Evolutionary conservation across 2,797 vertebrate species (phyloP).

Genomic region (Chaetophractus vellerosus): DNA sequence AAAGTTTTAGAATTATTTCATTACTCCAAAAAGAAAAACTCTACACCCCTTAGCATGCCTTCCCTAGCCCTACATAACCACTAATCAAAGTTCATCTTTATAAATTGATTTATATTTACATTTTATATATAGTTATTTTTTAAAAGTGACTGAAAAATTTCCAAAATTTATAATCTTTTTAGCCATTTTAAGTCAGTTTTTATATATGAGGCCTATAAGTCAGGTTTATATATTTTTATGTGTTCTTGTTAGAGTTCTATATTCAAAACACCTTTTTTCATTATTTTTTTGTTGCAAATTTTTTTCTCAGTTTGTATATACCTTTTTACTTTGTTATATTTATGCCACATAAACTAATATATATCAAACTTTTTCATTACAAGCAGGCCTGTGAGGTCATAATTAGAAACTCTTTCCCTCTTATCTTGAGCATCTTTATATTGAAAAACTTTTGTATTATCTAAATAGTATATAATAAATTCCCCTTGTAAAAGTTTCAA

Average conservation of each 20-base stretch:
- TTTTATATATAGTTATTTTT: too few species aligned
- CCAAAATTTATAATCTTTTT: neutral
- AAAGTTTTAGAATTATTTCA: too few species aligned
- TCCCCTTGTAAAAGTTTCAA: constrained; percentile 22
- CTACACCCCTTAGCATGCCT: too few species aligned
- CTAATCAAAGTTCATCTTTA: too few species aligned
- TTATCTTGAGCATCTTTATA: constrained; percentile 27
- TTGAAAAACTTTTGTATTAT: neutral
- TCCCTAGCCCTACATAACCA: too few species aligned
- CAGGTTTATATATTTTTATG: constrained; percentile 22
- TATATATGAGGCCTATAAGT: neutral
- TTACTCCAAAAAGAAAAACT: too few species aligned
- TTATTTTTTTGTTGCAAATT: neutral
- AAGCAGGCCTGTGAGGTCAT: neutral
- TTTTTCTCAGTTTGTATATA: constrained; percentile 27
- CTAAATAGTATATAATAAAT: neutral
- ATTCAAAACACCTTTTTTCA: neutral
- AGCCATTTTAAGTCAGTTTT: constrained; percentile 4
- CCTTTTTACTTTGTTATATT: neutral
- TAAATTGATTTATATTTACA: too few species aligned
- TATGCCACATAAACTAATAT: neutral
- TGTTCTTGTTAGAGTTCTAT: constrained; percentile 42
- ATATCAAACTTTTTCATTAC: neutral
- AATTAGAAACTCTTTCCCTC: neutral
- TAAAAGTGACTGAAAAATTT: too few species aligned